A percentile compares a stretch with the other conserved stretches of the same genome.
Evolutionary conservation across 2,888 invertebrate genomes (phyloP).

Genomic region (Nomada ruficornis): DNA sequence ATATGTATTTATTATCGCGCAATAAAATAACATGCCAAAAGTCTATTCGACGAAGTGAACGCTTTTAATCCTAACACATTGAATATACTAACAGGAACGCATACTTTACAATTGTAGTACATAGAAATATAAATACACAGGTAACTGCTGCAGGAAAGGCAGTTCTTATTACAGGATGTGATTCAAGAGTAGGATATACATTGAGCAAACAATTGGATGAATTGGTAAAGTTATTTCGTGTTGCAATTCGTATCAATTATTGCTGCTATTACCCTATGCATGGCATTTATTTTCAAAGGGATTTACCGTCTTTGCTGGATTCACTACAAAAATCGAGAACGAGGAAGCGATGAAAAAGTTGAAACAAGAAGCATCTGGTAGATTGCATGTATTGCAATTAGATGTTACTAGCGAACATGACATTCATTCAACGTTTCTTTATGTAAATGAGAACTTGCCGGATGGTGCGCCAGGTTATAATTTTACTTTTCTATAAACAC

Average conservation of each 20-base stretch:
- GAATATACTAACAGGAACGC: background rate
- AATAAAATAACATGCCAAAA: background rate
- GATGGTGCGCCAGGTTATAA: slow-evolving; percentile 89
- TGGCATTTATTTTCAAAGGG: slow-evolving; percentile 84
- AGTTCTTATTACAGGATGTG: slow-evolving; percentile 94
- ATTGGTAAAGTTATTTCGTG: slow-evolving; percentile 83
- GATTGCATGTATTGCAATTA: slow-evolving; percentile 90
- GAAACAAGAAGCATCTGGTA: slow-evolving; percentile 91
- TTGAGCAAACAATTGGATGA: slow-evolving; percentile 93
- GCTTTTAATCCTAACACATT: background rate
- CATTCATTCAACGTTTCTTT: slow-evolving; percentile 91
- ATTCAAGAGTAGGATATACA: slow-evolving; percentile 90
- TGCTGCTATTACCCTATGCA: background rate
- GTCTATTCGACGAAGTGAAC: background rate
- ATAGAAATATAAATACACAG: slow-evolving; percentile 83
- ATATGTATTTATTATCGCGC: background rate
- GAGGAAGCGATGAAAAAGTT: slow-evolving; percentile 89
- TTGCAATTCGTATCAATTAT: background rate
- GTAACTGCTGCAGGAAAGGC: slow-evolving; percentile 93
- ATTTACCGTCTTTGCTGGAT: slow-evolving; percentile 95
- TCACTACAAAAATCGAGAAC: slow-evolving; percentile 88
- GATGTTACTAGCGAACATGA: slow-evolving; percentile 92
- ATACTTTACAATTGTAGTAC: slow-evolving; percentile 10
- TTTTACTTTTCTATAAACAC: slow-evolving; percentile 3
- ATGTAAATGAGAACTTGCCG: slow-evolving; percentile 91